Conservation (phyloP, 2,888 invertebrate species). For the Agrotis clavis region DNA sequence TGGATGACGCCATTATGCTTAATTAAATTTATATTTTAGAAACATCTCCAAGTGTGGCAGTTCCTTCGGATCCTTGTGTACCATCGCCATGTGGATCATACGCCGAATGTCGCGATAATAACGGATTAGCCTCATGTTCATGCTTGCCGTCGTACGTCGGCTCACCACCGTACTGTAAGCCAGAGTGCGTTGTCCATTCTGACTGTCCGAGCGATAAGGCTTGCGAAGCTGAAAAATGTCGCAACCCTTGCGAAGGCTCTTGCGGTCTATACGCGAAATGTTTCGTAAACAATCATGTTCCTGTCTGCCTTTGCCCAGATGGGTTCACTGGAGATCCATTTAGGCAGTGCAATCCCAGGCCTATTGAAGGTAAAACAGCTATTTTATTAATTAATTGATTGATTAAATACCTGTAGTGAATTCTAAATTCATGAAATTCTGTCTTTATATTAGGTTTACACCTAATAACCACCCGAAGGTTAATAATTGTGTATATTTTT, state of each 20-base stretch:
- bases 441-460: too few relatives aligned
- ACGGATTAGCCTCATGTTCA: slow-evolving; percentile 93
- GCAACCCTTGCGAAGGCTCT: slow-evolving; percentile 93
- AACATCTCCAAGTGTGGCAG: slow-evolving; percentile 76
- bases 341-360: slow-evolving; percentile 91
- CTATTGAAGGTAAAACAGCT: slow-evolving; percentile 82
- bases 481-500: slow-evolving; percentile 22
- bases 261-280: slow-evolving; percentile 93
- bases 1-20: slow-evolving; percentile 10
- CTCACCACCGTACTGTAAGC: slow-evolving; percentile 92
- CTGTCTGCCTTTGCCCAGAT: slow-evolving; percentile 93
- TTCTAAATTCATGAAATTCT: too few relatives aligned
- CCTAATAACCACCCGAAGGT: too few relatives aligned
- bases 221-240: slow-evolving; percentile 93
- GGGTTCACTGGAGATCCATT: slow-evolving; percentile 94
- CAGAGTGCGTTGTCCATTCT: slow-evolving; percentile 92
- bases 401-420: too few relatives aligned
- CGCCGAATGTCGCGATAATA: slow-evolving; percentile 94
- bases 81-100: slow-evolving; percentile 94
- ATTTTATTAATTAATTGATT: too few relatives aligned
- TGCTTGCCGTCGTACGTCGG: slow-evolving; percentile 93
- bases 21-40: slow-evolving; percentile 70
- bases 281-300: slow-evolving; percentile 93
- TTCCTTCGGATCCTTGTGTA: slow-evolving; percentile 92
- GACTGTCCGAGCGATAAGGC: slow-evolving; percentile 93